Base-by-base conservation (phyloP, 35 echinoderm and acorn worm species). In the Ptychodera flava region DNA sequence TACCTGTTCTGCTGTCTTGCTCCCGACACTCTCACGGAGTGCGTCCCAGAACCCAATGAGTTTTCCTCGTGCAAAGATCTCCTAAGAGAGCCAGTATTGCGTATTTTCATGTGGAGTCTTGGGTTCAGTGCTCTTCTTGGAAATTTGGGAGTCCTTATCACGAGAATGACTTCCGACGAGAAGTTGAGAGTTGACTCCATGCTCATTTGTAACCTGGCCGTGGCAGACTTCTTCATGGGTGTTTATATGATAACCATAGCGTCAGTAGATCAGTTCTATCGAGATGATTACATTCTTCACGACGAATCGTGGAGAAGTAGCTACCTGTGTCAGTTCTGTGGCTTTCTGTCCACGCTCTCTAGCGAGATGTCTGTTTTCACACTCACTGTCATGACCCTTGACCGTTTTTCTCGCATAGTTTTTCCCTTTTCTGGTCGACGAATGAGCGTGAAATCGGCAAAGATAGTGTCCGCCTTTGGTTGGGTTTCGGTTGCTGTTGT, bases 1-100 rank as follows among this genome's bases (percentile, higher is more conserved):
- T 97, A 88, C 78, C 83, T 93, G 1, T 93, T 97, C 78, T 97
- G 95, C 32, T 97, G 95, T 87, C 88, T 97, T 32, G 79, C 84
- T 30, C 77, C 32, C n/a, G n/a, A n/a, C n/a, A n/a, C n/a, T n/a
- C n/a, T n/a, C n/a, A n/a, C n/a, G 1, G 38, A 29, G 29, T 89
- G 87, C 32, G 1, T 32, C 2, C 77, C 77, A 0, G 32, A 1
- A 22, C 31, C 36, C 31, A 64, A 89, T 35, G 35, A 83, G 64
- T 89, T 89, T 79, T 89, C 87, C 12, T 89, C 87, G 2, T 89
- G 87, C 35, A 33, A 89, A 32, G 80, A 89, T 81, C 79, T 89
- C 1, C 30, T 88, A 36, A 80, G 36, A 35, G 64, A 1, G 29
- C 1, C n/a, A 38, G 31, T 33, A 15, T 79, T 89, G 28, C 87